Base-by-base conservation (phyloP, 1,140 invertebrate species). In the Drosophila asahinai region DNA sequence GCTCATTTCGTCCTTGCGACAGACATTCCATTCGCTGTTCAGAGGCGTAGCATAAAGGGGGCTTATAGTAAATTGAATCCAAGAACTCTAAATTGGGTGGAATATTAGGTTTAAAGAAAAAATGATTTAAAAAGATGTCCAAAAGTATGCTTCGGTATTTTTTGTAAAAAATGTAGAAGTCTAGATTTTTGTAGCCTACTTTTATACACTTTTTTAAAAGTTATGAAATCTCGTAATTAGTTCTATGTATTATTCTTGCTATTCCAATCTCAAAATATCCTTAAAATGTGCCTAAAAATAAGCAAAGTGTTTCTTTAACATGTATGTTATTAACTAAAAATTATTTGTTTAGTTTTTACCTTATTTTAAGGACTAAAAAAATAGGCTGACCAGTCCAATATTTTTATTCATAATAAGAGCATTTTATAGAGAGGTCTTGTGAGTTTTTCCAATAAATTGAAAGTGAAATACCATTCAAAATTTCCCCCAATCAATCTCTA, bases 1-100 rank as follows among this genome's bases (percentile, higher is more conserved):
- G 47, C 83, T 86, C 80, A 80, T 89, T 86, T 83, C 49, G 76
- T 49, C 61, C 64, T 76, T 51, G 14, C 49, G 43, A 43, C 72
- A 36, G 52, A 17, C 27, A 74, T 54, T 75, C 43, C 45, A 45
- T 14, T 47, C 62, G 19, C 5, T 15, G 5, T 1, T 43, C 49
- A 64, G 25, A 5, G 33, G 25, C 61, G 45, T 22, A 40, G 19
- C 3, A 22, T 15, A 7, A 12, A 14, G 15, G 19, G 33, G 14
- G 12, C 5, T 3, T 2, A n/a, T n/a, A n/a, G n/a, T n/a, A 17
- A n/a, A n/a, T 2, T 17, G n/a, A 43, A 5, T 22, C 9, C 4
- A 6, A 38, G 19, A 22, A 12, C 15, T 9, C 0, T 15, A 55
- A 5, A 15, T 22, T 22, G 12, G 1, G 12, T 36, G 33, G 9